Base-by-base conservation (phyloP, 30 jellyfish, hydroid and myxozoan genomes). In the Aurelia sp. region DNA sequence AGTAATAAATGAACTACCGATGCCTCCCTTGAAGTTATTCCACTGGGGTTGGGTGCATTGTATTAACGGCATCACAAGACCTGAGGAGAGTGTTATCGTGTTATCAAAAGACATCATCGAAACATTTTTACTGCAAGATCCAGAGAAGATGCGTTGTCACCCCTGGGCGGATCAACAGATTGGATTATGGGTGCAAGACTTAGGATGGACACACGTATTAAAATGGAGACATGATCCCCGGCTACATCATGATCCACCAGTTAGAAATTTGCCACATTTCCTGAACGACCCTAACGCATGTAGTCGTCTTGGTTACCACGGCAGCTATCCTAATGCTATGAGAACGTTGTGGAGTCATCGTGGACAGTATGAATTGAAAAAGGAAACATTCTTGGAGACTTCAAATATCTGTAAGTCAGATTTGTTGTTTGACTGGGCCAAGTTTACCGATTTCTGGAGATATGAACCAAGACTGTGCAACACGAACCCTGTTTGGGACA, bases 91-190 rank as follows among this genome's bases (percentile, higher is more conserved):
- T 20, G 62, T 89, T 15, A 53, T 79, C 30, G 31, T 89, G 50
- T 65, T 89, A 21, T 89, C 97, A 19, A 76, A 66, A 13, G 97
- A 89, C 44, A 44, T 89, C 7, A 57, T 80, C 17, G 97, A 79
- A 58, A 63, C 4, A 35, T 89, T 89, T 27, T 86, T 89, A 9
- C 61, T 16, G 31, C 97, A 89, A 57, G 66, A 89, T 53, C 90
- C 97, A n/a, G 47, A 58, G 69, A 20, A 15, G 30, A 89, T 89
- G 84, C 73, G 57, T 30, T 64, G 90, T 23, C 92, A 89, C 53
- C 92, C 93, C 22, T 74, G 91, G 93, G 97, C 97, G 9, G 97
- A 89, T 71, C 97, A 89, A 71, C 65, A 67, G 81, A 60, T 89
- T 40, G 97, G 82, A 21, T 67, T 68, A 4, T 89, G 97, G 97